Evolutionary conservation across 2,797 vertebrate genomes (phyloP), one percentile per base, ranked within the genome.

Genomic region (Helicolenus hilgendorfi): DNA sequence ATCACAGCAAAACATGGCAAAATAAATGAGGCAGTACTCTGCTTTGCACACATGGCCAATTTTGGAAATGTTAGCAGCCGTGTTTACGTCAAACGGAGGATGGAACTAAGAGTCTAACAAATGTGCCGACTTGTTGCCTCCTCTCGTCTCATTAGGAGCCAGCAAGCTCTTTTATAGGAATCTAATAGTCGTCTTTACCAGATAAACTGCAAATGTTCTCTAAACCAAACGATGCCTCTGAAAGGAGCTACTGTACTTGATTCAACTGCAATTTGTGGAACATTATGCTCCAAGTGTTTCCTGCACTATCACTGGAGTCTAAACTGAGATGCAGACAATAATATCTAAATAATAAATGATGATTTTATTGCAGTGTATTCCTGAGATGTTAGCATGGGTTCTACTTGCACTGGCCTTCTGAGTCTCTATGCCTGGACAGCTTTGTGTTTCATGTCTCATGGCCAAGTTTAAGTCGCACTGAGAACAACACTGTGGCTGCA

Each of bases 21-120:
- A 83, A 90, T 63, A 85, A 83, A 77, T 79, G 83, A 81, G 75
- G 77, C 63, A 73, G 73, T 58, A 2, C 79, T 36, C 81, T n/a
- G 55, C 72, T 79, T 72, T 45, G 72, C 72, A 85, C 79, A 65
- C 81, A 89, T 81, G 82, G 81, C 91, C 91, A 96, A 93, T 83
- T 94, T 94, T 94, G 93, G 94, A 87, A 90, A 91, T 86, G 91
- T 63, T 65, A 73, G 84, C 78, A 10, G 72, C 63, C 26, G 10
- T 92, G 92, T 93, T 94, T 91, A 95, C 84, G 59, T 92, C 79
- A 81, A 87, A 78, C 70, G 59, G 59, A 29, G 67, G 79, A 89
- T 72, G 83, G 79, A 56, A 76, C 79, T 55, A 65, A 93, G 15
- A 72, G 73, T 81, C 87, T 72, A 41, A 76, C 38, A 33, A 92